Evolutionary conservation across 2,888 invertebrate species (phyloP), one percentile per base, ranked within the genome.

Genomic region (Dorcus hopei): DNA sequence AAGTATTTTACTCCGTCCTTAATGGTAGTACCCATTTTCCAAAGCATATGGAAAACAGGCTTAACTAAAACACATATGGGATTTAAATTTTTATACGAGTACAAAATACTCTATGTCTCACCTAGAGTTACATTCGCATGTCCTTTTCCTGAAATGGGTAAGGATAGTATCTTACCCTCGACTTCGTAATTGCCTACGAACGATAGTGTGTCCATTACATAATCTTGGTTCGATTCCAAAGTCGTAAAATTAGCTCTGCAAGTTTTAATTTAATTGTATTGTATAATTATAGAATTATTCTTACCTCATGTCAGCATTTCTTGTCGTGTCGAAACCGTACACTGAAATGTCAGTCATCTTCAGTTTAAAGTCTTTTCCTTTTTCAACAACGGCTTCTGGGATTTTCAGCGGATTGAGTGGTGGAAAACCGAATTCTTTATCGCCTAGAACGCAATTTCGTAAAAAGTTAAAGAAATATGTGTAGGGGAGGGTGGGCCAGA

Each of bases 371-470:
- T 58, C 61, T 40, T 54, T 45, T 16, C 62, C 59, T n/a, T 63
- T 51, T 19, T 68, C 58, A 16, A 70, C 49, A 38, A 60, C 54
- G 1, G 70, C 39, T 49, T 61, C 53, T 9, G 70, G 68, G 8
- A 65, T 50, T 8, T 59, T 58, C n/a, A 72, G 48, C 3, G 74
- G 74, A 3, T 57, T 16, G 54, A 74, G 49, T 8, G 60, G 59
- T 7, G 74, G 72, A 16, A 72, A 65, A 14, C 66, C 65, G 43
- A 66, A 65, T 38, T 61, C 52, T 38, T 61, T 66, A 50, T 73
- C 72, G 42, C 72, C 72, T 71, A 38, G 5, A 7, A 7, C 26
- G 7, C 26, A 7, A 33, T 33, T 33, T 33, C 26, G 6, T 7
- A 33, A 3, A 33, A 6, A 33, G 14, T 7, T 3, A 33, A 33